These are phyloP conservation scores for Brachyalestes nurse DNA, from an alignment of 2,797 vertebrate species.

Conservation along the genomic window DNA sequence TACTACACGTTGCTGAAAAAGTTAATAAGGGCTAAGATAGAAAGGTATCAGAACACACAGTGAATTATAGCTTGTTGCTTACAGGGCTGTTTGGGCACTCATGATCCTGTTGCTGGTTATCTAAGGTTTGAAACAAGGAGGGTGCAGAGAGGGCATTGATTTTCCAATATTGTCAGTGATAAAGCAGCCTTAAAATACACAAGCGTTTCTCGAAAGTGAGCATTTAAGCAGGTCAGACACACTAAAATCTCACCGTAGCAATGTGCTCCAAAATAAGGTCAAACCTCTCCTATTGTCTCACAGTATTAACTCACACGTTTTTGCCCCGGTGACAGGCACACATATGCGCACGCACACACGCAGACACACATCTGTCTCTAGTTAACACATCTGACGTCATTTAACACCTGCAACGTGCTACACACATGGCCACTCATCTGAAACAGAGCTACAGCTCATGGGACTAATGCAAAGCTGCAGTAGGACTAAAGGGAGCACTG, in stretches of 20 bases:
- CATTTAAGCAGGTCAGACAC: constrained; percentile 39
- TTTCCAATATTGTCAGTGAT: constrained; percentile 78
- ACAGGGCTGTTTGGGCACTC: no score
- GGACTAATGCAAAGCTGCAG: constrained; percentile 5
- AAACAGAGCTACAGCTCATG: constrained; percentile 20
- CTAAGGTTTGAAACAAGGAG: constrained; percentile 53
- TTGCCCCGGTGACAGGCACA: constrained; percentile 9
- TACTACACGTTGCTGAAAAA: no score
- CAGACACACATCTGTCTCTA: constrained; percentile 38
- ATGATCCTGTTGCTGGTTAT: constrained; percentile 25
- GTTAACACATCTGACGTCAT: constrained; percentile 46
- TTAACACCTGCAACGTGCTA: constrained; percentile 47
- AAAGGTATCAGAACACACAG: no score
- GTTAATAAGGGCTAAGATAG: no score
- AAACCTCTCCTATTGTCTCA: constrained; percentile 40
- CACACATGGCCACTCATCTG: constrained; percentile 23
- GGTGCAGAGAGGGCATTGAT: constrained; percentile 72
- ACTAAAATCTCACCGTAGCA: not conserved
- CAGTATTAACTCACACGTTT: constrained; percentile 12
- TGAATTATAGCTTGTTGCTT: no score
- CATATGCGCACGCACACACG: not conserved
- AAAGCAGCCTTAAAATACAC: constrained; percentile 63
- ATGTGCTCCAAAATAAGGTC: constrained; percentile 5
- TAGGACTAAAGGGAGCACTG: not conserved
- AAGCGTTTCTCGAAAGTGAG: constrained; percentile 48